Evolutionary conservation across 2,888 invertebrate genomes (phyloP).

Genomic region (Nephrocerus scutellatus): DNA sequence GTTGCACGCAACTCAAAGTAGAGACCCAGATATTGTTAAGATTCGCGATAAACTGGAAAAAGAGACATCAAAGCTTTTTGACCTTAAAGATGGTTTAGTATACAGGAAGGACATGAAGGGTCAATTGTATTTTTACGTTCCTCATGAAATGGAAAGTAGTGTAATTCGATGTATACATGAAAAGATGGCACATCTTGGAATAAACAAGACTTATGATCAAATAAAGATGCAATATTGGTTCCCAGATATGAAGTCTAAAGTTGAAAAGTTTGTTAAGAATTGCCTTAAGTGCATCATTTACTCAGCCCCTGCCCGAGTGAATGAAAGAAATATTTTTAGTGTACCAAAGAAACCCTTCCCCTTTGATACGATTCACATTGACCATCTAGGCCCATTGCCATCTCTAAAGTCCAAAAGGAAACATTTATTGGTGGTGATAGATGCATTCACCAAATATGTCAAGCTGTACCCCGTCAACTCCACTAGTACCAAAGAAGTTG

Average conservation of each 20-base stretch:
- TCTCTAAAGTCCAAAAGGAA: background rate
- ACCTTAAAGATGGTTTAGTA: no score
- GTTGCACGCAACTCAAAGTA: no score
- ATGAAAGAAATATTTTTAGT: conserved; percentile 6
- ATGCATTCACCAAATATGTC: no score
- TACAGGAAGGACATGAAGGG: conserved; percentile 15
- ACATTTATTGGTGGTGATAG: background rate
- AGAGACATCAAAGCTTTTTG: no score
- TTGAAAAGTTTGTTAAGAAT: no score
- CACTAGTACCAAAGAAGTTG: no score
- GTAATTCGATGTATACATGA: no score
- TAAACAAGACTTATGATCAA: background rate
- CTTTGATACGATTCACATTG: conserved; percentile 8
- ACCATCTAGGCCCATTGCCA: conserved; percentile 4
- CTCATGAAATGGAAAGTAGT: background rate
- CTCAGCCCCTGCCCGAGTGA: background rate
- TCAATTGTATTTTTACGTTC: background rate
- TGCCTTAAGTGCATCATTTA: conserved; percentile 9
- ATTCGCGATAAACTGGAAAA: no score
- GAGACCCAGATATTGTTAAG: no score
- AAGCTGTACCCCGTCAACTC: no score
- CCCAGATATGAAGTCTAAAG: background rate
- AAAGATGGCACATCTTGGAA: no score
- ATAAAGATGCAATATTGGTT: background rate
- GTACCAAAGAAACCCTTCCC: conserved; percentile 2